Conservation (phyloP, 2,888 invertebrate species). For the Crossocerus cetratus region DNA sequence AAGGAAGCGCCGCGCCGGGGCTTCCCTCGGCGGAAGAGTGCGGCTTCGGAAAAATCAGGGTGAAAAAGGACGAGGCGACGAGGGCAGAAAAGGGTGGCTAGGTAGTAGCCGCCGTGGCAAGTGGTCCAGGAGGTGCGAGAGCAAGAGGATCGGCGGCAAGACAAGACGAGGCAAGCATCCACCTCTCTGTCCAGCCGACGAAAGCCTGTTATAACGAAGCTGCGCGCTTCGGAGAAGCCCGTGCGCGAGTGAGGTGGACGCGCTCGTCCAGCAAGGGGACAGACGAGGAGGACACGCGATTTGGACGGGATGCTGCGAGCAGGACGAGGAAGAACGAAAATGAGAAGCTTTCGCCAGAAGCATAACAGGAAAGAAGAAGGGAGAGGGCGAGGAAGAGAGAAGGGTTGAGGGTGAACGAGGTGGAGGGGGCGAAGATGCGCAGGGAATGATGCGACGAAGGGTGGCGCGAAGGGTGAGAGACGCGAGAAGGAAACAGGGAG, state of each 20-base stretch:
- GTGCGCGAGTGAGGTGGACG: slow-evolving; percentile 33
- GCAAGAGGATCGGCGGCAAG: no score
- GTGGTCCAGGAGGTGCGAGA: no score
- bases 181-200: slow-evolving; percentile 25
- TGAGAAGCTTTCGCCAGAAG: not conserved
- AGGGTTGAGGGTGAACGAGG: slow-evolving; percentile 5
- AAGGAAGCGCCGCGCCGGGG: no score
- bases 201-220: slow-evolving; percentile 69
- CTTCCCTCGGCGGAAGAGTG: no score
- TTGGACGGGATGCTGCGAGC: slow-evolving; percentile 3
- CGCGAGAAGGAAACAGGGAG: slow-evolving; percentile 8
- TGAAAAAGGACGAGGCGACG: no score
- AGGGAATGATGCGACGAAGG: slow-evolving; percentile 11
- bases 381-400: slow-evolving; percentile 17
- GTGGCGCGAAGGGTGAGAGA: not conserved
- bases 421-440: not conserved
- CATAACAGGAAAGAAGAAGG: slow-evolving; percentile 1
- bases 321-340: slow-evolving; percentile 9
- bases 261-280: no score
- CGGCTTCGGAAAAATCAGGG: no score
- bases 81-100: no score
- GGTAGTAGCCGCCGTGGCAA: no score
- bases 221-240: slow-evolving; percentile 34
- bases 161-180: no score
- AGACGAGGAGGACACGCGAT: slow-evolving; percentile 1